Percentiles rank a stretch among this genome's conserved stretches.
Evolutionary conservation across 2,113 vertebrate species (phyloP).

Genomic region (Syngnathus floridae): DNA sequence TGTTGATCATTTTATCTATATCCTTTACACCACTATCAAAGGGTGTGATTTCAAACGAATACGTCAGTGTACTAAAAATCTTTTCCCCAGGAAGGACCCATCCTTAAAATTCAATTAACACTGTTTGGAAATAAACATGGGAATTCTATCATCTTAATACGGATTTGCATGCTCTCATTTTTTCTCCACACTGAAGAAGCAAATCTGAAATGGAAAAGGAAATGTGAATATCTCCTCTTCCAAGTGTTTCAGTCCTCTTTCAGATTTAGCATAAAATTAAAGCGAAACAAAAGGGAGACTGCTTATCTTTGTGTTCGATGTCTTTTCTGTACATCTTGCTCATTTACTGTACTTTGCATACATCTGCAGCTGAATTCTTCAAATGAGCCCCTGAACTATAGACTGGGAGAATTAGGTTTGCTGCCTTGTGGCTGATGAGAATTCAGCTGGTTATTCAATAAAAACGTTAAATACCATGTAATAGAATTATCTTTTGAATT

Average conservation of each 20-base stretch:
- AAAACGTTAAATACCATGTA: slow-evolving; percentile 44
- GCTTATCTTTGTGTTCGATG: slow-evolving; percentile 42
- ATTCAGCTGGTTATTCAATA: slow-evolving; percentile 30
- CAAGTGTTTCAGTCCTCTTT: slow-evolving; percentile 39
- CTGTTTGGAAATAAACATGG: slow-evolving; percentile 59
- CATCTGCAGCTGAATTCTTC: slow-evolving; percentile 43
- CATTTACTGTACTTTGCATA: slow-evolving; percentile 49
- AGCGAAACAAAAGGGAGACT: slow-evolving; percentile 39
- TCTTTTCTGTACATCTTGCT: slow-evolving; percentile 21
- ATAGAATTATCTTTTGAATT: slow-evolving; percentile 52
- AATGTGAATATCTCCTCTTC: slow-evolving; percentile 48
- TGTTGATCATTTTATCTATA: slow-evolving; percentile 92
- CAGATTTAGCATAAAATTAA: slow-evolving; percentile 53
- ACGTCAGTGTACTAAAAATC: slow-evolving; percentile 73
- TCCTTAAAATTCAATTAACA: slow-evolving; percentile 70
- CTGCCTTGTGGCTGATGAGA: slow-evolving; percentile 30
- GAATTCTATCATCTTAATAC: slow-evolving; percentile 64
- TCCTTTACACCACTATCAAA: slow-evolving; percentile 81
- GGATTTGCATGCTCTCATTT: slow-evolving; percentile 57
- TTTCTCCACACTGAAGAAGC: slow-evolving; percentile 26
- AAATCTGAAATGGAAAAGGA: slow-evolving; percentile 49
- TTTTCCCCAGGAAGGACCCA: slow-evolving; percentile 41
- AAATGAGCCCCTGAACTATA: slow-evolving; percentile 12
- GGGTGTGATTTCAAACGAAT: slow-evolving; percentile 84
- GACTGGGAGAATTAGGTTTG: slow-evolving; percentile 7